Evolutionary conservation across 2,113 vertebrate species (phyloP).

Genomic region (Chelonoidis abingdonii): DNA sequence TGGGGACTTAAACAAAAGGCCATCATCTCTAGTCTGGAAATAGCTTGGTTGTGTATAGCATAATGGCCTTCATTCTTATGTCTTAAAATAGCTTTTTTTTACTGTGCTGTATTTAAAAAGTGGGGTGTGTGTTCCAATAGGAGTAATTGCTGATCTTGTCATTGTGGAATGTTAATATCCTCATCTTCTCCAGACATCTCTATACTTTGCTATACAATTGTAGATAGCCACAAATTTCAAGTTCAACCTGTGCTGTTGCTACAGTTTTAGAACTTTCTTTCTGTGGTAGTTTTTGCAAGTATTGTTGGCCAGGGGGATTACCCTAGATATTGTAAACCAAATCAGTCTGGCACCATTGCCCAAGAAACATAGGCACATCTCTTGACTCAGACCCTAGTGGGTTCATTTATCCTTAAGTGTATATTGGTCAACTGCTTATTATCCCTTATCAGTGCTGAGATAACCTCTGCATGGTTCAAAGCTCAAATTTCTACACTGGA

Average conservation of each 20-base stretch:
- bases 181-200: not conserved
- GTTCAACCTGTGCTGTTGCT: not conserved
- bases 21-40: not conserved
- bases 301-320: not conserved
- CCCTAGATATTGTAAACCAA: not conserved
- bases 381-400: not conserved
- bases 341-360: not conserved
- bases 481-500: not conserved
- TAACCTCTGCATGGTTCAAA: not conserved
- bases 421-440: not conserved
- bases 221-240: not conserved
- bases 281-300: not conserved
- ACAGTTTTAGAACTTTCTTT: not conserved
- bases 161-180: not conserved
- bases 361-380: not conserved
- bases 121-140: not conserved
- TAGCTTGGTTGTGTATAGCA: not conserved
- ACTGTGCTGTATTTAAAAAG: not conserved
- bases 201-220: not conserved
- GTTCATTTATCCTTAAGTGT: not conserved
- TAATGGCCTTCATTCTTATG: not conserved
- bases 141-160: not conserved
- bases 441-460: not conserved
- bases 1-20: not conserved
- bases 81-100: not conserved